Evolutionary conservation across 1,140 invertebrate species (phyloP), one percentile per base, ranked within the genome.

Genomic region (Saccostrea echinata): DNA sequence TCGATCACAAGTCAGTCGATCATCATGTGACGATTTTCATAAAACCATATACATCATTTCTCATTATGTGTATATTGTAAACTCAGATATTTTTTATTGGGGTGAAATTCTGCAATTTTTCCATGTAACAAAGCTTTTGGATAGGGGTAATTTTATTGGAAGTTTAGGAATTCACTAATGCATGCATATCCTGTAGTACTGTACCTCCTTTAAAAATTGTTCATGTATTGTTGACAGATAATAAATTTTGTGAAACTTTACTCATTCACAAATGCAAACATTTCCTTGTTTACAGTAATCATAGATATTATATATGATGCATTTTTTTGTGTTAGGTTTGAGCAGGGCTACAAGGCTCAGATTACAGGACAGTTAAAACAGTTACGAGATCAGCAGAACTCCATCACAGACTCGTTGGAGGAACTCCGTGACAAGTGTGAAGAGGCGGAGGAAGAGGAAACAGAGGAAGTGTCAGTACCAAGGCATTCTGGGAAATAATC

Each of bases 321-420:
- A 8, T 64, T n/a, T 64, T 21, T 43, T 8, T 85, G 21, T 88
- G n/a, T 33, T 33, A 91, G 90, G 52, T 91, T 91, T 87, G 84
- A 91, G 55, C 90, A 91, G 85, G 90, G 90, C 51, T 86, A 84
- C n/a, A 89, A 89, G 30, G 88, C 90, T 9, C 86, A 85, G 53
- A 84, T 91, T 21, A 85, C 86, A 1, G 61, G 86, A 13, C 86
- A 91, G 30, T 33, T 91, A 12, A 35, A 84, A 13, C 64, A 84
- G 18, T 52, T 91, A 18, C 51, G 90, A 68, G 90, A 91, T 76
- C 90, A 91, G 61, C 90, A 91, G 88, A 86, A 89, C 43, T 80
- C 86, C 27, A 83, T 91, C 52, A 87, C 84, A 16, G 51, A 91
- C n/a, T 87, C 68, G 9, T 83, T 91, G n/a, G 90, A 91, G 53